Evolutionary conservation across 2,797 vertebrate genomes (phyloP), one percentile per base, ranked within the genome.

Genomic region (Enteromius fasciolatus): DNA sequence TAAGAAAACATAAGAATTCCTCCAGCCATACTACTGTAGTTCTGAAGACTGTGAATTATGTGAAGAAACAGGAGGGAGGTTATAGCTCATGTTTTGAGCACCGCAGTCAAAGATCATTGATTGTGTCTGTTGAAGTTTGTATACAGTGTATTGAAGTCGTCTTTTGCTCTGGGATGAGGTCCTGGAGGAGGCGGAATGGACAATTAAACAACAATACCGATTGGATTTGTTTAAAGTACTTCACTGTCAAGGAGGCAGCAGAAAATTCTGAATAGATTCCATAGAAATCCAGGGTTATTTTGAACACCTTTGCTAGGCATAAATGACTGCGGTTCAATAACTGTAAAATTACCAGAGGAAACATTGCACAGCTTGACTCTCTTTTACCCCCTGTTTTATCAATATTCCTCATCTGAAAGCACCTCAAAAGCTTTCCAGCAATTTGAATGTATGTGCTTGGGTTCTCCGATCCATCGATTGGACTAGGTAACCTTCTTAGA

Each of bases 111-210:
- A 63, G 54, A 87, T 46, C 64, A 83, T 57, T 46, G 52, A 77
- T 76, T 82, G 39, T 48, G 50, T 48, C n/a, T 57, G n/a, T 70
- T 31, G 50, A 70, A 50, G 81, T 68, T 14, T 69, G 73, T 59
- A 82, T 17, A 48, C 50, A 15, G 2, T 63, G 36, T 48, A 69
- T 83, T 83, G 39, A 77, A 48, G 15, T 54, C 11, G 3, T 69
- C 25, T 76, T 82, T 59, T 82, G 25, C 18, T 79, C 39, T 64
- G 74, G 36, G 74, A 77, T 69, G 73, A 83, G 64, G 39, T 77
- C 64, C n/a, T 50, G 48, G 23, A 36, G 70, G 28, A 33, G 23
- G 31, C 54, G 48, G 80, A 57, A 76, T 41, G 48, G 33, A 76
- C 61, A 75, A 57, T 75, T 67, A 75, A 68, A 76, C 23, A 68